Base-by-base conservation (phyloP, 2,888 invertebrate genomes). In the Leptopterna dolabrata region DNA sequence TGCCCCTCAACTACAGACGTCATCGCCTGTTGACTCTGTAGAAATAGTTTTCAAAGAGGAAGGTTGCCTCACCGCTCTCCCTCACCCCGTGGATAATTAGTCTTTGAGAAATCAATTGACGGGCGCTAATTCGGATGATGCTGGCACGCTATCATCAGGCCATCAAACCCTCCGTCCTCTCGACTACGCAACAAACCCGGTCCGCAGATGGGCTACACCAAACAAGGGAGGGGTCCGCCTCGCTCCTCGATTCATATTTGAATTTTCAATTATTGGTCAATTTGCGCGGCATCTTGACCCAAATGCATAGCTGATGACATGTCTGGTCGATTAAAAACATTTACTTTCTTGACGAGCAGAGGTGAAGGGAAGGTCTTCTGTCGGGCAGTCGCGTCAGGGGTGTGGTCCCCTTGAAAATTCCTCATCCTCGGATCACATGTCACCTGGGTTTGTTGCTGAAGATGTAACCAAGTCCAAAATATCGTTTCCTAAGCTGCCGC, bases 261-360 rank as follows among this genome's bases (percentile, higher is more conserved):
- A 71, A 71, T 71, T 71, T 45, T 71, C 29, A 71, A 71, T 71
- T 71, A 71, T 71, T 71, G 71, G 71, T 71, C 71, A 36, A 36
- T 71, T 27, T 71, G 11, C 71, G 71, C 71, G 36, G 71, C 71
- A 30, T 71, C 71, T 71, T 71, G 71, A 71, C 71, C 71, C 71
- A 71, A n/a, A 9, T 71, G 71, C 71, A 71, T 71, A 36, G 30
- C 71, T 71, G 71, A 71, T 71, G 29, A 27, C 71, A 27, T n/a
- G 71, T 36, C 7, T 16, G 19, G 13, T 27, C 55, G 55, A 55
- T 55, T 55, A 55, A 55, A 55, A 55, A 55, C 11, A 16, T 7
- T 55, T 55, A 19, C n/a, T 55, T 7, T 7, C 1, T 19, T 6
- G 11, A 43, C 6, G 43, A 43, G 43, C 19, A 19, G 7, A 55